These are phyloP conservation scores for Sapayoa aenigma DNA, from an alignment of 2,113 vertebrate genomes.

Conservation along the genomic window DNA sequence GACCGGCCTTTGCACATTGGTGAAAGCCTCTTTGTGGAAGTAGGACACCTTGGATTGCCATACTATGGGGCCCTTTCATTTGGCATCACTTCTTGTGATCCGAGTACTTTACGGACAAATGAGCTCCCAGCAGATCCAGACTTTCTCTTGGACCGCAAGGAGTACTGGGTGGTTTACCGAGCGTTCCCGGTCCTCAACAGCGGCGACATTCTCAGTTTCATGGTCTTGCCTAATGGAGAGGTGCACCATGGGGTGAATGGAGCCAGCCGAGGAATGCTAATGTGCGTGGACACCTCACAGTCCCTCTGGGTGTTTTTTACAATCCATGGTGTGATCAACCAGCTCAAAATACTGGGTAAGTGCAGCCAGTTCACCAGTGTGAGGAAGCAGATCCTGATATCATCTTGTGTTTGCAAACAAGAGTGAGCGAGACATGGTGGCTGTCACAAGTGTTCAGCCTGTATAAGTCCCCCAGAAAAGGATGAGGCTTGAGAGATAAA, in stretches of 20 bases:
- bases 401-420: background rate
- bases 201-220: slow-evolving; percentile 92
- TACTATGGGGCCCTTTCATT: slow-evolving; percentile 90
- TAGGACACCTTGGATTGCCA: slow-evolving; percentile 88
- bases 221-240: slow-evolving; percentile 87
- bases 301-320: slow-evolving; percentile 96
- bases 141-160: slow-evolving; percentile 93
- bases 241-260: slow-evolving; percentile 92
- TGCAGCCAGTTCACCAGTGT: background rate
- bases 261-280: slow-evolving; percentile 84
- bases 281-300: slow-evolving; percentile 94
- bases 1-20: slow-evolving; percentile 89
- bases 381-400: background rate
- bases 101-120: slow-evolving; percentile 84
- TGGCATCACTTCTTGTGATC: slow-evolving; percentile 95
- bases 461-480: background rate
- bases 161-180: slow-evolving; percentile 96
- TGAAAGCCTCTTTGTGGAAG: slow-evolving; percentile 92
- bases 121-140: slow-evolving; percentile 94
- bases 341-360: slow-evolving; percentile 90
- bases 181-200: slow-evolving; percentile 85
- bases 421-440: fast-evolving
- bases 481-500: background rate
- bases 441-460: background rate
- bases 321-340: slow-evolving; percentile 90